These are phyloP conservation scores for Sphyrna mokarran DNA, from an alignment of 2,113 vertebrate genomes.

Conservation along the genomic window DNA sequence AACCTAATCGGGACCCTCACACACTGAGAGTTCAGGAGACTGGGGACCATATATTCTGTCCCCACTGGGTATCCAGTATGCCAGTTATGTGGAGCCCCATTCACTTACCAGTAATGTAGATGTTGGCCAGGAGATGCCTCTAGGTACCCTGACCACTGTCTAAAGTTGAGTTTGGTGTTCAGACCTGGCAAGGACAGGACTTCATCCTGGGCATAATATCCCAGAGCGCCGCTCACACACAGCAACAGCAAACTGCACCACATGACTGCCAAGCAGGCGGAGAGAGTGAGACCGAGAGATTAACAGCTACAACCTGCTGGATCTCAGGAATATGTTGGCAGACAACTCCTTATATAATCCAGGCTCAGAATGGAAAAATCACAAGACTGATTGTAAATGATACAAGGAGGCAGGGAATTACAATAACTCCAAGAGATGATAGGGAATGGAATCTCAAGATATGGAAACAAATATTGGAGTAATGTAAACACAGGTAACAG, in stretches of 20 bases:
- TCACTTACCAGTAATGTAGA: slow-evolving; percentile 62
- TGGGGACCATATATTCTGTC: background rate
- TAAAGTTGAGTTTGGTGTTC: slow-evolving; percentile 54
- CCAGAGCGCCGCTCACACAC: background rate
- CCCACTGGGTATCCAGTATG: background rate
- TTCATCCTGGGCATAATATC: slow-evolving; percentile 48
- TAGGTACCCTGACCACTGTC: slow-evolving; percentile 63
- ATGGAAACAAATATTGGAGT: background rate
- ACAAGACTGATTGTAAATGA: background rate
- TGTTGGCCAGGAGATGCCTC: slow-evolving; percentile 53
- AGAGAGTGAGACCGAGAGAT: background rate
- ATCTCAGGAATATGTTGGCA: background rate
- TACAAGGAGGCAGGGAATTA: background rate
- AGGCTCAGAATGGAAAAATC: background rate
- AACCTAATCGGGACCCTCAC: background rate
- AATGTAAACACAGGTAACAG: background rate
- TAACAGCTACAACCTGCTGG: background rate
- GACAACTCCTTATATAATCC: background rate
- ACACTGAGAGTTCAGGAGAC: background rate
- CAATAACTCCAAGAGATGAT: background rate
- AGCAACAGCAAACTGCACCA: background rate
- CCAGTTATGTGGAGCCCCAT: background rate
- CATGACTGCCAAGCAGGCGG: background rate
- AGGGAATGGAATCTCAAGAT: background rate
- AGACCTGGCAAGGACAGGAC: slow-evolving; percentile 55